Conservation (phyloP, 2,888 invertebrate genomes). For the Megamerina dolium region DNA sequence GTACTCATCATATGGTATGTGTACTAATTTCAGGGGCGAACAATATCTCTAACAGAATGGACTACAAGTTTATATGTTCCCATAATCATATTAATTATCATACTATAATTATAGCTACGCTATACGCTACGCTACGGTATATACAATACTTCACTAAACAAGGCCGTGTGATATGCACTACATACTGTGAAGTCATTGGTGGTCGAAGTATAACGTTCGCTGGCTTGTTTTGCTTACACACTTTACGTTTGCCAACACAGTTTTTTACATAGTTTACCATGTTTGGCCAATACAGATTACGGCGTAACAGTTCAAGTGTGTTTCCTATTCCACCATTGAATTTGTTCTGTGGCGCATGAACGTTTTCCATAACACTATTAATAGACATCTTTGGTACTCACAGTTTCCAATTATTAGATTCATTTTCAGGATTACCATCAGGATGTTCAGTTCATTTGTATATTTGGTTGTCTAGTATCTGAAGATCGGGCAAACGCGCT, state of each 20-base stretch:
- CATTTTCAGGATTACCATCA: background rate
- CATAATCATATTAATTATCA: too few relatives aligned
- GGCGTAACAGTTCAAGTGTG: conserved; percentile 3
- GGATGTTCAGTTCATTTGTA: conserved; percentile 8
- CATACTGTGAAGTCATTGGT: background rate
- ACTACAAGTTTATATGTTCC: too few relatives aligned
- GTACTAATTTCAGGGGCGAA: too few relatives aligned
- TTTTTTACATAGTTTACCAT: conserved; percentile 1
- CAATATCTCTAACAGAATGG: too few relatives aligned
- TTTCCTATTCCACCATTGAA: conserved; percentile 8
- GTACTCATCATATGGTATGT: too few relatives aligned
- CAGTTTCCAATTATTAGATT: conserved; percentile 8
- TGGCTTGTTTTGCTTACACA: conserved; percentile 5
- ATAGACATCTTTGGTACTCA: conserved; percentile 6
- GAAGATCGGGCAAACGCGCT: conserved; percentile 4
- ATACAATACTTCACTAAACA: background rate
- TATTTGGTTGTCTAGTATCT: background rate
- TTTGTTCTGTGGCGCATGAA: conserved; percentile 7
- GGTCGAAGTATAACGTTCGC: conserved; percentile 5
- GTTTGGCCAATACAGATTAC: conserved; percentile 10
- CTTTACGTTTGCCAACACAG: background rate
- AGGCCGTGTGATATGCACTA: background rate
- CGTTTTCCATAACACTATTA: background rate
- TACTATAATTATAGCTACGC: too few relatives aligned
- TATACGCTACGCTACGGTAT: too few relatives aligned